Evolutionary conservation across 2,113 vertebrate genomes (phyloP), one percentile per base, ranked within the genome.

Genomic region (Crocuta crocuta): DNA sequence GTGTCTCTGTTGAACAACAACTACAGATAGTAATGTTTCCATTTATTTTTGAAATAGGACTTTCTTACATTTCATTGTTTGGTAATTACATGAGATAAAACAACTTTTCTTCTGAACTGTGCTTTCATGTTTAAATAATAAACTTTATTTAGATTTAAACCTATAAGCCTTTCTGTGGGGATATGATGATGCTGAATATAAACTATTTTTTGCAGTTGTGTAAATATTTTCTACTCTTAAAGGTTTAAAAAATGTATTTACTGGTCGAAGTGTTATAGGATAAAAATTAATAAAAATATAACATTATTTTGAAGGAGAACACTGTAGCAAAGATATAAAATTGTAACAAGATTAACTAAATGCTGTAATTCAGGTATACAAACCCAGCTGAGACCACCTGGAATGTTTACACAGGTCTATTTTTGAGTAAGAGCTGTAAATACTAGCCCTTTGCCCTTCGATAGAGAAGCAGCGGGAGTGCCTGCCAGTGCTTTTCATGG

Each of bases 11-110:
- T 95, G 63, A 98, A 96, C 65, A 98, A 95, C 85, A 95, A 50
- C 87, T 97, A 88, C 82, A 97, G 61, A 94, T 97, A 98, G 85
- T 73, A 91, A 78, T 96, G 82, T 94, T 96, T 95, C 96, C 61
- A 87, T 82, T 98, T 98, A 94, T 96, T 97, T 98, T 98, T 98
- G 70, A 98, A 98, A 97, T 87, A 94, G 50, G 92, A 97, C 92
- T 96, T 88, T 73, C 55, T 91, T 92, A 81, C 4, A 63, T 84
- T 95, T 93, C 35, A 80, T 35, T 90, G 16, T 71, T 96, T 78
- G 33, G 24, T 80, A 92, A 94, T 90, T 94, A 28, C 3, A 45
- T 79, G 43, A 58, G 26, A 45, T 61, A 89, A 88, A 53, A 55
- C 55, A 80, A 23, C 6, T 71, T 84, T 83, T 61, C 7, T 10